These are phyloP conservation scores for Drosophila nigromelanica DNA, from an alignment of 1,140 invertebrate genomes.

Conservation along the genomic window DNA sequence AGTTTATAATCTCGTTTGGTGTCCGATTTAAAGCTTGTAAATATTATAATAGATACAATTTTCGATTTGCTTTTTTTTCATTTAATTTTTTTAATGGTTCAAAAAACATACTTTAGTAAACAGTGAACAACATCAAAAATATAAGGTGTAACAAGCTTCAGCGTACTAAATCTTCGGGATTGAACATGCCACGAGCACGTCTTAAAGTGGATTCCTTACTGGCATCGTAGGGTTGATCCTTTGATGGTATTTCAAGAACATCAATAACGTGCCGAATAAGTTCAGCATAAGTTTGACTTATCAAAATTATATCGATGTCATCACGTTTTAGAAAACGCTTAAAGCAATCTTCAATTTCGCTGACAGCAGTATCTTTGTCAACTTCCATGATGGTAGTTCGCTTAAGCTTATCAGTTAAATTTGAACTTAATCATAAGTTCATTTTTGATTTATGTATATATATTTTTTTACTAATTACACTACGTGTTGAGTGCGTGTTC, in stretches of 20 bases:
- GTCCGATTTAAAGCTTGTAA: too few relatives aligned
- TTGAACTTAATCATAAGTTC: too few relatives aligned
- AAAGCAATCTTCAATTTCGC: constrained; percentile 99
- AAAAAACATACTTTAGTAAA: constrained; percentile 11
- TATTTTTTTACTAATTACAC: too few relatives aligned
- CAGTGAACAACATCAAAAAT: constrained; percentile 18
- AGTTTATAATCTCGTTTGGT: too few relatives aligned
- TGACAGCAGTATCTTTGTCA: constrained; percentile 97
- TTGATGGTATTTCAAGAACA: constrained; percentile 99
- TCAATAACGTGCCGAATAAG: constrained; percentile 99
- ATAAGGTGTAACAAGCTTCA: constrained; percentile 33
- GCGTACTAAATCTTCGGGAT: constrained; percentile 90
- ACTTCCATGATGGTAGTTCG: too few relatives aligned
- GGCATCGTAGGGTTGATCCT: constrained; percentile 99
- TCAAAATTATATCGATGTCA: constrained; percentile 99
- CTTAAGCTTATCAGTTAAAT: too few relatives aligned
- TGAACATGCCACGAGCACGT: constrained; percentile 96
- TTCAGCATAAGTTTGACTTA: constrained; percentile 99
- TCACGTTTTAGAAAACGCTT: constrained; percentile 97
- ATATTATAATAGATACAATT: too few relatives aligned
- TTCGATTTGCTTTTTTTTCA: too few relatives aligned
- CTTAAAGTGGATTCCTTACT: constrained; percentile 98
- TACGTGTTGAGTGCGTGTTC: background rate
- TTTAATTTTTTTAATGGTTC: constrained; percentile 1
- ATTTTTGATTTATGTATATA: too few relatives aligned